Evolutionary conservation across 2,888 invertebrate species (phyloP), one percentile per base, ranked within the genome.

Genomic region (Nomada fabriciana): DNA sequence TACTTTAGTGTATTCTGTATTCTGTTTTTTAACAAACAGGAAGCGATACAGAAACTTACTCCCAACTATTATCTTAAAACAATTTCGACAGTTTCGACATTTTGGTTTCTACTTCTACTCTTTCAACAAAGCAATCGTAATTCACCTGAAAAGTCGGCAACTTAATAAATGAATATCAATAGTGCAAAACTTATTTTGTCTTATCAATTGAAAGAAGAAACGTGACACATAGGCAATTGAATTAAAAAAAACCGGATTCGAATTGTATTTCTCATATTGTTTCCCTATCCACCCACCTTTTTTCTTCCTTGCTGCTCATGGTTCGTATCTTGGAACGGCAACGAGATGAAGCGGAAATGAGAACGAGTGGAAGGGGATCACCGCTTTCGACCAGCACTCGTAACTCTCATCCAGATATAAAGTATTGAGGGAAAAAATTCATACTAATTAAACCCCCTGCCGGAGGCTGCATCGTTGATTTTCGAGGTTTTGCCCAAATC

Each of bases 391-490:
- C 59, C 59, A 23, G 50, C 72, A 61, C 71, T 77, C 77, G 52
- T 77, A 77, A 72, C 77, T 77, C 77, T 67, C 77, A 61, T 71
- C 43, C 65, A 67, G 60, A 60, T 60, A 67, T 72, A 67, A 79
- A 74, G 73, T 68, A 59, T 43, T 11, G 60, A 59, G 23, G 20
- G 18, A 75, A 61, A 75, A 71, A 50, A 80, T 71, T 70, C 70
- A 75, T 61, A 75, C 75, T 80, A 75, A 80, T 80, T 80, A 75
- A 75, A 57, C 75, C 25, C 36, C 47, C 23, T 55, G 5, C 69
- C 11, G 13, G 25, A 47, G 36, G 47, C 43, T 43, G 23, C 29
- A 15, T 63, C 76, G 76, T 52, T 70, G 71, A 77, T 77, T 69
- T 77, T 77, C 70, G 71, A 52, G 71, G 57, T 69, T 70, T 53